Evolutionary conservation across 2,888 invertebrate genomes (phyloP), one percentile per base, ranked within the genome.

Genomic region (Rhamnusium bicolor): DNA sequence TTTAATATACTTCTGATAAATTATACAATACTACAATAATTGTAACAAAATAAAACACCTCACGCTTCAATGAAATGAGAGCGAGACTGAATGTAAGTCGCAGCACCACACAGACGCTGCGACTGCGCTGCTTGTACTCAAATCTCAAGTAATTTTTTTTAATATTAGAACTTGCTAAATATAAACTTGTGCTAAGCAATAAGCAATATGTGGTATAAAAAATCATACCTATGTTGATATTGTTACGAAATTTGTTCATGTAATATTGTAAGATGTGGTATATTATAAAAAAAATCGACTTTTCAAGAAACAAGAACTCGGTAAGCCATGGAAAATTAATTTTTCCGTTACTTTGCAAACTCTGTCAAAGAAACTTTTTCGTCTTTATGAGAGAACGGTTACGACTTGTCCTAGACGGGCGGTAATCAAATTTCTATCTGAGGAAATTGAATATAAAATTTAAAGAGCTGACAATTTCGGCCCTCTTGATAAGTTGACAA

Each of bases 391-490:
- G 27, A 24, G 56, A 71, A 76, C 78, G 83, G 80, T 80, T 81
- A 79, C 76, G 80, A 82, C 82, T 81, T 82, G 82, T 82, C 82
- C 83, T 83, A 84, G 83, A 81, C 82, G 79, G 80, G 77, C 77
- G 74, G 81, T 86, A 86, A 86, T 86, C 86, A 85, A 86, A 86
- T 86, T 86, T 85, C 85, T 83, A 85, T 83, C 82, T 81, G 80
- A 79, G 81, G 79, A 87, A 87, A 87, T 87, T 87, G 87, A 87
- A 87, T 87, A 87, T 87, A 86, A 87, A 87, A 87, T 87, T 87
- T 85, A 85, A 87, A 85, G 85, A 86, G 85, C 82, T 84, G 86
- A 85, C 86, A 86, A 85, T 86, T 85, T 85, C 77, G 82, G 82
- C 76, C 80, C 77, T 78, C 78, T 81, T 84, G 85, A 85, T 85